These are phyloP conservation scores for Lithophane leautieri DNA, from an alignment of 2,888 invertebrate genomes.

Conservation along the genomic window DNA sequence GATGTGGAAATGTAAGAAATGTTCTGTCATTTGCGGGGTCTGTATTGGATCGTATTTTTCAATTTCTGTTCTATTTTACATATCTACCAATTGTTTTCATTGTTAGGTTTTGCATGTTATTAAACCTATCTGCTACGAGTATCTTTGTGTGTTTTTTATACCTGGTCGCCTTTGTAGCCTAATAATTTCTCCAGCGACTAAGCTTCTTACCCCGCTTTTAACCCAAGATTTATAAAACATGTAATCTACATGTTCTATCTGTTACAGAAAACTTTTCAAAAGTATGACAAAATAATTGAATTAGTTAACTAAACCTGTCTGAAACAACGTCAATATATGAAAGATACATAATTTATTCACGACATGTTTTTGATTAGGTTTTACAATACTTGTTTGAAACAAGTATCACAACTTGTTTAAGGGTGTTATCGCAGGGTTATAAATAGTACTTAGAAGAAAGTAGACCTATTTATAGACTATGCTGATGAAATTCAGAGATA, in stretches of 20 bases:
- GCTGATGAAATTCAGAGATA: neutral
- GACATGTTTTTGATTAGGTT: neutral
- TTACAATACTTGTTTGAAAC: neutral
- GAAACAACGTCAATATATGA: neutral
- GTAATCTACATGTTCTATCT: neutral
- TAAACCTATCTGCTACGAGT: neutral
- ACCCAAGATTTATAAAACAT: neutral
- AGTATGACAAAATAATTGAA: neutral
- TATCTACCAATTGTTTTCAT: neutral
- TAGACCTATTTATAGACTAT: neutral
- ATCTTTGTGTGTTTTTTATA: neutral
- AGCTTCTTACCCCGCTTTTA: neutral
- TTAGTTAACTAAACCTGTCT: too few species aligned
- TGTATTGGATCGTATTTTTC: slow-evolving; percentile 47
- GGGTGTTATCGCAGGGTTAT: neutral
- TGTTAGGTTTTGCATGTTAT: neutral
- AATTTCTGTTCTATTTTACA: slow-evolving; percentile 31
- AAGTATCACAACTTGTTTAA: neutral
- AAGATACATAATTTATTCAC: neutral
- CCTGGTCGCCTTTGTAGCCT: neutral
- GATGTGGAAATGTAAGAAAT: slow-evolving; percentile 43
- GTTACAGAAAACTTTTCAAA: neutral
- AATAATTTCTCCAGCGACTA: neutral
- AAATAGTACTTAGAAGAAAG: neutral
- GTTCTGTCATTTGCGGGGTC: slow-evolving; percentile 14